Base-by-base conservation (phyloP, 1,140 invertebrate species). In the Bicyclus anynana region DNA sequence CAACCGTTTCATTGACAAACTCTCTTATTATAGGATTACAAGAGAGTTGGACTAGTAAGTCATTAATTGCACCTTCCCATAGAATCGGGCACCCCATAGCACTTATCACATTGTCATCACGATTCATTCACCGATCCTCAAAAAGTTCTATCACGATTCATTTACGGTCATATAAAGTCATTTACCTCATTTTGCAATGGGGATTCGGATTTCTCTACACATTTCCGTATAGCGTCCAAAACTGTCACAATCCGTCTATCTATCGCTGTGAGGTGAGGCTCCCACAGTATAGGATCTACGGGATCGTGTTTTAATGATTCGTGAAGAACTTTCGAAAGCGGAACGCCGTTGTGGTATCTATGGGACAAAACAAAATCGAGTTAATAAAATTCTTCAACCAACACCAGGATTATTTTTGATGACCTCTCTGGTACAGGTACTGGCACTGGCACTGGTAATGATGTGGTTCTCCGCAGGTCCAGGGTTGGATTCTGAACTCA, bases 201-300 rank as follows among this genome's bases (percentile, higher is more conserved):
- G 23, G 80, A 77, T 26, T 89, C 77, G 2, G 74, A 67, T 75
- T 93, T 91, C 60, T 92, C 91, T 20, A 94, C 74, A 72, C 95
- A 97, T 70, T 95, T 93, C 9, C 95, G 90, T 44, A 97, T 90
- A n/a, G 92, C 94, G 72, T 94, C 92, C 4, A 97, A 90, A 42
- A 97, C 91, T 38, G 95, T 93, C 42, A 91, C 92, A 5, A 98
- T 92, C 20, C 98, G 87, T 16, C 98, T 90, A 82, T 99, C 97
- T 5, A 99, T 80, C 0, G 98, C 97, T 13, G 85, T 88, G 10
- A 98, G 86, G 77, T 99, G 97, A 0, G 95, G 94, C 72, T 98
- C 95, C 92, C 95, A 95, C 1, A 99, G 89, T 42, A 99, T 92
- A 0, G 97, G 97, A 21, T 92, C 75, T 0, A 98, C 88, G 0